These are phyloP conservation scores for Sterna hirundo DNA, from an alignment of 2,113 vertebrate species.

Conservation along the genomic window DNA sequence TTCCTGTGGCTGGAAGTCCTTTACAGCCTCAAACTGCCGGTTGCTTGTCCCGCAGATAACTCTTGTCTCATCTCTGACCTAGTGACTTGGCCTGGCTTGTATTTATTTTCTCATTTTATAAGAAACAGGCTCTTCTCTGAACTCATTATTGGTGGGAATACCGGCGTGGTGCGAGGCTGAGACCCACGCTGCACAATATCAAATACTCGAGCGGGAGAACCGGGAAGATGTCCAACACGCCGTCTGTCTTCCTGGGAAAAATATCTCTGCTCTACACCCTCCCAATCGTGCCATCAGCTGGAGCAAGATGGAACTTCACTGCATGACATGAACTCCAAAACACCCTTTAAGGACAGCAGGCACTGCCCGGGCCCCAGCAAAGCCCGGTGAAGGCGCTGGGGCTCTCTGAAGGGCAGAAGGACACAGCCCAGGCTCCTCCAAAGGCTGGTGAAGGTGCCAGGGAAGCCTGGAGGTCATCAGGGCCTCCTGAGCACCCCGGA, in stretches of 20 bases:
- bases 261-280: not conserved
- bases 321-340: fast-evolving
- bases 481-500: not conserved
- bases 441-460: not conserved
- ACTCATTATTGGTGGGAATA: not conserved
- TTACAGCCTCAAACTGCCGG: not conserved
- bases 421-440: not conserved
- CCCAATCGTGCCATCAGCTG: conserved; percentile 20
- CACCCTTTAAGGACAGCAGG: not conserved
- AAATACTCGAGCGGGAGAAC: not conserved
- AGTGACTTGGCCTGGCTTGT: not conserved
- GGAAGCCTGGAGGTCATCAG: not conserved
- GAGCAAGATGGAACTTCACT: not conserved
- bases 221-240: not conserved
- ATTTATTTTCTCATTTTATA: conserved; percentile 35
- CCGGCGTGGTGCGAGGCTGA: not conserved
- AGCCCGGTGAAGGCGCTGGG: fast-evolving
- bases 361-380: fast-evolving
- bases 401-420: not conserved
- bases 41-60: not conserved
- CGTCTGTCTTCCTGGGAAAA: not conserved
- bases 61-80: conserved; percentile 4
- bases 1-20: not conserved
- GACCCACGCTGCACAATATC: not conserved
- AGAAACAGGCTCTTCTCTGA: conserved; percentile 27